Conservation (phyloP, 2,888 invertebrate species). For the Dendrolimus pini region DNA sequence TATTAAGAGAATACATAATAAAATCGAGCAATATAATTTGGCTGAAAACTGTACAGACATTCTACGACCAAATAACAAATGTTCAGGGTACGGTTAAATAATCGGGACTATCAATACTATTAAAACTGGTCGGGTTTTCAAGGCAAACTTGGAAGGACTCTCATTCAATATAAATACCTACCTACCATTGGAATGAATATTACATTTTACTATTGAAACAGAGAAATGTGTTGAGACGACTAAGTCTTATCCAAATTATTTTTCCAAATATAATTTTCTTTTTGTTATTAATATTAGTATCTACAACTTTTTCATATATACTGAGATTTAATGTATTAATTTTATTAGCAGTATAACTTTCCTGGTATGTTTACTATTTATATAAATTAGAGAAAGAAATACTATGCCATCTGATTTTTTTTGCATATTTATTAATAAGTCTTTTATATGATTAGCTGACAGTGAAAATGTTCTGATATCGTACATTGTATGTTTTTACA, state of each 20-base stretch:
- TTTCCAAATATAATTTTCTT: neutral
- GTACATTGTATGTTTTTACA: too few relatives aligned
- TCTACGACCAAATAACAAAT: neutral
- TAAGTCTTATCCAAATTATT: neutral
- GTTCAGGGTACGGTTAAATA: slow-evolving; percentile 10
- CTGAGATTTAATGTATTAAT: too few relatives aligned
- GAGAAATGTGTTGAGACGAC: slow-evolving; percentile 29
- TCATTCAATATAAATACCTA: slow-evolving; percentile 52
- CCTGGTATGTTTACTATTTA: too few relatives aligned
- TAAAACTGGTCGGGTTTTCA: slow-evolving; percentile 35
- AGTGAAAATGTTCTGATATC: too few relatives aligned
- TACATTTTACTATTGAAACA: slow-evolving; percentile 54
- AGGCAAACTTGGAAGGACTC: slow-evolving; percentile 28
- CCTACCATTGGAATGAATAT: slow-evolving; percentile 59
- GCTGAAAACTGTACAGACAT: neutral
- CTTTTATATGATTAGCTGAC: too few relatives aligned
- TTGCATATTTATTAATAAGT: too few relatives aligned
- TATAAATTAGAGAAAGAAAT: too few relatives aligned
- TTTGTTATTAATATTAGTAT: neutral
- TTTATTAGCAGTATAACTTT: too few relatives aligned
- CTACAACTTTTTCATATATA: too few relatives aligned
- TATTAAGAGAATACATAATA: too few relatives aligned
- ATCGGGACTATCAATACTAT: slow-evolving; percentile 27
- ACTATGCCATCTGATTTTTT: too few relatives aligned
- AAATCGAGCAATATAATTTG: neutral